Evolutionary conservation across 2,888 invertebrate genomes (phyloP).

Genomic region (Volucella zonaria): DNA sequence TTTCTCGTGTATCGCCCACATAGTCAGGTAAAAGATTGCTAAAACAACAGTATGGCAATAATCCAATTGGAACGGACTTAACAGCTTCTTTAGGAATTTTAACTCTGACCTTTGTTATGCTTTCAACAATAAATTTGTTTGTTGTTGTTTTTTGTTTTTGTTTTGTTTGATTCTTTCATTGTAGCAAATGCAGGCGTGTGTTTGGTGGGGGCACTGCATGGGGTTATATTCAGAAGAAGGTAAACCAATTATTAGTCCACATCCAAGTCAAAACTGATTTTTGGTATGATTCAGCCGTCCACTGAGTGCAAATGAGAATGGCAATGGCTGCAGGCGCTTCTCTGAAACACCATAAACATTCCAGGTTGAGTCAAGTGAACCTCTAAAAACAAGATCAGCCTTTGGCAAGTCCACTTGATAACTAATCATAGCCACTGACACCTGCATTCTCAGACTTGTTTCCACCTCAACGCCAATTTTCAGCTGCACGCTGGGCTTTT

Average conservation of each 20-base stretch:
- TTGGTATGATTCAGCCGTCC: conserved; percentile 96
- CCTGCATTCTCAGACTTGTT: conserved; percentile 94
- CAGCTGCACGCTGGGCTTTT: conserved; percentile 94
- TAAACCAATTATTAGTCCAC: conserved; percentile 97
- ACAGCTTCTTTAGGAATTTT: too few species aligned
- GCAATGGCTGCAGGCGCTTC: conserved; percentile 95
- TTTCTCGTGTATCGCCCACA: too few species aligned
- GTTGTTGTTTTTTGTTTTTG: conserved; percentile 38
- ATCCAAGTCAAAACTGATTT: conserved; percentile 94
- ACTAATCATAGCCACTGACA: conserved; percentile 94
- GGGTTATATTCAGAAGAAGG: neutral
- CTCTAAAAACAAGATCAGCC: conserved; percentile 96
- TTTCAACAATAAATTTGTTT: conserved; percentile 66
- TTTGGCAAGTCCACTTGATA: conserved; percentile 98
- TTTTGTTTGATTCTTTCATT: conserved; percentile 38
- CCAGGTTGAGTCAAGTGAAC: conserved; percentile 96
- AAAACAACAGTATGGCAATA: too few species aligned
- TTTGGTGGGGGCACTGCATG: conserved; percentile 30
- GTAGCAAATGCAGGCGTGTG: conserved; percentile 18
- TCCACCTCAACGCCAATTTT: conserved; percentile 97
- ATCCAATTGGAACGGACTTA: too few species aligned
- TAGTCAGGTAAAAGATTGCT: too few species aligned
- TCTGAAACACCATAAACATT: conserved; percentile 96
- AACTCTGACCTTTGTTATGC: conserved; percentile 25
- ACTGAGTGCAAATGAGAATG: conserved; percentile 96